These are phyloP conservation scores for Hypomesus transpacificus DNA, from an alignment of 2,113 vertebrate species.

Conservation along the genomic window DNA sequence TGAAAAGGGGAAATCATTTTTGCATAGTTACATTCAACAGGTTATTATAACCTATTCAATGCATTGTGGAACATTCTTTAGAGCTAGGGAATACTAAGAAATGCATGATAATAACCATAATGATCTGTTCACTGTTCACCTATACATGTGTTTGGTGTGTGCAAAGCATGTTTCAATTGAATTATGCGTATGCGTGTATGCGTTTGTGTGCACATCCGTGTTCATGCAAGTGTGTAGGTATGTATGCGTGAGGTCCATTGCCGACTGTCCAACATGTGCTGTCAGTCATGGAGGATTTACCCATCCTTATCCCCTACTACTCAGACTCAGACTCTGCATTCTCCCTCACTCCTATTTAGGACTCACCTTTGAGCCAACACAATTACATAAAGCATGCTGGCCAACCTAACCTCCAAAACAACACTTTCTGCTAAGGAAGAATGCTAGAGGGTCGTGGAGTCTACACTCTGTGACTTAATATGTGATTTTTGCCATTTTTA, in stretches of 20 bases:
- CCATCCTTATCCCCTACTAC: conserved; percentile 66
- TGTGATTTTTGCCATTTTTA: no score
- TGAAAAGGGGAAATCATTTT: no score
- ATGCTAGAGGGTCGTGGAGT: not conserved
- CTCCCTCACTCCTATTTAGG: conserved; percentile 22
- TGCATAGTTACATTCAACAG: no score
- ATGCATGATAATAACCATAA: no score
- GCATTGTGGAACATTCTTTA: no score
- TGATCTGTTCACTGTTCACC: not conserved
- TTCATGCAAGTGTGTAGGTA: conserved; percentile 34
- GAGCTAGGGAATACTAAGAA: no score
- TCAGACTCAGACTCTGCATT: conserved; percentile 54
- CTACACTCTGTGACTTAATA: not conserved
- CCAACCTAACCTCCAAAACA: not conserved
- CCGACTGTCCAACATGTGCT: conserved; percentile 59
- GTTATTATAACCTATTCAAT: no score
- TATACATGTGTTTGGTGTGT: not conserved
- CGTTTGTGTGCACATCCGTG: not conserved
- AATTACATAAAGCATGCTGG: conserved; percentile 46
- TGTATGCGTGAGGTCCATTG: conserved; percentile 41
- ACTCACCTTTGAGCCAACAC: conserved; percentile 44
- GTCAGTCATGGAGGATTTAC: conserved; percentile 68
- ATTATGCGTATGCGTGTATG: not conserved
- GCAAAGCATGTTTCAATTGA: not conserved
- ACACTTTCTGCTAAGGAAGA: not conserved